Evolutionary conservation across 1,140 invertebrate genomes (phyloP).

Genomic region (Metopolophium dirhodum): DNA sequence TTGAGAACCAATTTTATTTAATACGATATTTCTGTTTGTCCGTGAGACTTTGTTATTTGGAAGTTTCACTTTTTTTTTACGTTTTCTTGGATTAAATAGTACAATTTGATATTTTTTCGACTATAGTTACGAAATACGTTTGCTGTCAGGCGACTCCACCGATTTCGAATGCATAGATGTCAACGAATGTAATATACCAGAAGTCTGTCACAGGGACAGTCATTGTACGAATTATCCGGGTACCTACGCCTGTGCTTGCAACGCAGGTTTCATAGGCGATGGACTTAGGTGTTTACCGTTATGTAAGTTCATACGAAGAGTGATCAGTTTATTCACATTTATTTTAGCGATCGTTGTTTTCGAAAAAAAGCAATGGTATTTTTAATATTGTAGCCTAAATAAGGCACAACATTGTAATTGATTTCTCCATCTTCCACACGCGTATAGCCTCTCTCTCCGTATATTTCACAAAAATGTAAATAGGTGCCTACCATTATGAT

Average conservation of each 20-base stretch:
- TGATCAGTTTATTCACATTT: neutral
- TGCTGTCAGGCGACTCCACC: neutral
- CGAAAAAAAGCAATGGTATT: neutral
- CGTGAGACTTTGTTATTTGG: too few species aligned
- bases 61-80: too few species aligned
- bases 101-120: neutral
- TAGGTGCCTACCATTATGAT: too few species aligned
- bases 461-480: neutral
- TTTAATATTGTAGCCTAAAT: too few species aligned
- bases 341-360: neutral
- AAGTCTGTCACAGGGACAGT: slow-evolving; percentile 64
- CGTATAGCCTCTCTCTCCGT: neutral
- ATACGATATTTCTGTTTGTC: too few species aligned
- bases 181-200: slow-evolving; percentile 73
- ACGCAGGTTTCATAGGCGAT: slow-evolving; percentile 66
- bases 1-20: too few species aligned
- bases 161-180: slow-evolving; percentile 69
- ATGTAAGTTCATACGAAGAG: neutral
- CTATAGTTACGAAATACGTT: slow-evolving; percentile 57
- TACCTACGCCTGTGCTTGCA: slow-evolving; percentile 66
- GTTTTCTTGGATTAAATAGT: neutral
- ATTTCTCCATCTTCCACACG: neutral
- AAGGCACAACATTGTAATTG: neutral
- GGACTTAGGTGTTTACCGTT: slow-evolving; percentile 63
- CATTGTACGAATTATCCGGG: slow-evolving; percentile 65